Percentiles rank a stretch among this genome's conserved stretches.
phyloP scores from a whole-genome alignment of 2,888 invertebrate genomes.

The Pantelozetes paolii region DNA sequence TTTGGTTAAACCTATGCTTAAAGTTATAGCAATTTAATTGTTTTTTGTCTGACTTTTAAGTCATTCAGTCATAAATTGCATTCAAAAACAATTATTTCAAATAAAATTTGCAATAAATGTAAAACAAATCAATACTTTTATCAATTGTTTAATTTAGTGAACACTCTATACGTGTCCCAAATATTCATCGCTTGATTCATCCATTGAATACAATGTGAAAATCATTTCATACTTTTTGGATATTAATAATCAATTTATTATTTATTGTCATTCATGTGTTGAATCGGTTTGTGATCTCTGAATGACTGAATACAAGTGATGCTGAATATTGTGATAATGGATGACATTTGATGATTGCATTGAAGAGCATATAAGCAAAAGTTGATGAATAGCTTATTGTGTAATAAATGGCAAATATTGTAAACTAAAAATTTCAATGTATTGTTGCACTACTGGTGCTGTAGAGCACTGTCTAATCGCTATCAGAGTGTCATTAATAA shows the following conservation, averaged over 20 bases:
- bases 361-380: background rate
- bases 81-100: too few species aligned
- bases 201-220: background rate
- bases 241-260: constrained; percentile 4
- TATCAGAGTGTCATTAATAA: constrained; percentile 30
- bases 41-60: too few species aligned
- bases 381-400: constrained; percentile 8
- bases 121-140: too few species aligned
- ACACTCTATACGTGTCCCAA: too few species aligned
- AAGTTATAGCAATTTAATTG: too few species aligned
- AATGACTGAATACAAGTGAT: background rate
- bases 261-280: background rate
- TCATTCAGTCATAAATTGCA: too few species aligned
- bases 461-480: constrained; percentile 16
- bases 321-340: background rate
- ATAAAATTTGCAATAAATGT: too few species aligned
- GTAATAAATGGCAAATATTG: constrained; percentile 4
- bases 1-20: too few species aligned
- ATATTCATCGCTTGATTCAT: background rate
- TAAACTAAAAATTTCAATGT: background rate
- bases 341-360: background rate
- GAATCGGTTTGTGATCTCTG: background rate
- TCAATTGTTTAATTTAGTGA: too few species aligned
- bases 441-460: background rate
- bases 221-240: background rate